Base-by-base conservation (phyloP, 1,140 invertebrate genomes). In the Tigriopus japonicus region DNA sequence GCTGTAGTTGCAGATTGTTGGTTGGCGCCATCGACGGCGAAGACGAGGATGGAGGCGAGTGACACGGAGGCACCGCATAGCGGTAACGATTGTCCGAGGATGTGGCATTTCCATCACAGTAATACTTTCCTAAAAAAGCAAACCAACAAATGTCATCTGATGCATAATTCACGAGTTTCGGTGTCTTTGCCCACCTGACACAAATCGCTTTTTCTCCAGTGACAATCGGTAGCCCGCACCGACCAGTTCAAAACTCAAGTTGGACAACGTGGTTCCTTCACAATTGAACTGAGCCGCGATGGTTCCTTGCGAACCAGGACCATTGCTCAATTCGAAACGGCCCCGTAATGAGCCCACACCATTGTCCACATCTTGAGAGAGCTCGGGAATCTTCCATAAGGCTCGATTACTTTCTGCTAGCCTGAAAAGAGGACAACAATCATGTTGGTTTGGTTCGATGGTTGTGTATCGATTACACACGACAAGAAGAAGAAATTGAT, bases 251-350 rank as follows among this genome's bases (percentile, higher is more conserved):
- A 97, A 95, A 67, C 95, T 90, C 56, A 89, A 81, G 40, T 91
- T 91, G 19, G 91, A 94, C 10, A 96, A 72, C 0, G 90, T 94
- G 35, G 90, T 87, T 51, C 89, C 90, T 73, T 93, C 89, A 72
- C 88, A 93, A 70, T 90, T 86, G 72, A 97, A 97, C 72, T 93
- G 88, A 17, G 88, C 81, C 19, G 84, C 84, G 64, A 95, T 82
- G 6, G 86, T 87, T 35, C 81, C 78, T 60, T 87, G 85, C 51
- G 77, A 80, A 14, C 85, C 85, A 0, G 88, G 88, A 0, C 88
- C 88, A 65, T 77, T 77, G 55, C 76, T 78, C 3, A 95, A 71
- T 66, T 94, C 87, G 65, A 95, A 85, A 42, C 91, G 80, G 15
- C 90, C 92, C 62, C 87, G 78, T 49, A 97, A 74, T 12, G 87